These are phyloP conservation scores for Pseudococcus jackbeardsleyi DNA, from an alignment of 2,888 invertebrate species.

Conservation along the genomic window DNA sequence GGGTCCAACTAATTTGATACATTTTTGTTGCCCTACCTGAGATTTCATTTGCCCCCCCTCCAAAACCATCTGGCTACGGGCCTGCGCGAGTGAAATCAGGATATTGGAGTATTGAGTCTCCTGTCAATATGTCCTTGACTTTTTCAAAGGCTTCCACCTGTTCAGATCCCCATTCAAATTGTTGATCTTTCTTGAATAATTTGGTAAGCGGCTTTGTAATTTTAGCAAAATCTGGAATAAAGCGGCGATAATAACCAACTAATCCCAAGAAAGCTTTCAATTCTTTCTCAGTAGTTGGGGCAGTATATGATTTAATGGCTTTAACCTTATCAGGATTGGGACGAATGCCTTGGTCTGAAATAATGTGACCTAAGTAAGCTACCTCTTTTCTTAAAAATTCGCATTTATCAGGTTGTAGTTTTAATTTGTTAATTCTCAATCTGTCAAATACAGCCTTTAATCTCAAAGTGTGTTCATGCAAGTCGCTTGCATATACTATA, in stretches of 20 bases:
- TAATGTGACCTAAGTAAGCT: neutral
- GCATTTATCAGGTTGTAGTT: constrained; percentile 59
- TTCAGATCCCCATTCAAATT: neutral
- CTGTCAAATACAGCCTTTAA: constrained; percentile 61
- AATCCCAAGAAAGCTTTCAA: constrained; percentile 68
- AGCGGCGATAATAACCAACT: constrained; percentile 64
- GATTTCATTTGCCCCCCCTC: no score
- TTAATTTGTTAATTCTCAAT: constrained; percentile 53
- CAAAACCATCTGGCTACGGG: no score
- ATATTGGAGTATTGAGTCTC: constrained; percentile 62
- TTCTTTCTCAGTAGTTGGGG: constrained; percentile 65
- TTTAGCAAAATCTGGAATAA: constrained; percentile 66
- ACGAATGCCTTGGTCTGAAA: constrained; percentile 59
- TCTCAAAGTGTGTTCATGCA: neutral
- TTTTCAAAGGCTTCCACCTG: neutral
- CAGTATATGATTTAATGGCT: constrained; percentile 63
- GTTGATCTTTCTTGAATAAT: neutral
- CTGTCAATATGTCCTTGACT: neutral
- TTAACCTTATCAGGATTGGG: constrained; percentile 65
- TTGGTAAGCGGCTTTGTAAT: neutral
- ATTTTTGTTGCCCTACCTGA: no score
- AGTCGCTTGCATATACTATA: constrained; percentile 64
- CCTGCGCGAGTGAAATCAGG: constrained; percentile 65
- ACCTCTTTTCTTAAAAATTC: constrained; percentile 18
- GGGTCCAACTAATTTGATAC: no score